phyloP scores from a whole-genome alignment of 2,797 vertebrate species.

The Babyrousa celebensis region DNA sequence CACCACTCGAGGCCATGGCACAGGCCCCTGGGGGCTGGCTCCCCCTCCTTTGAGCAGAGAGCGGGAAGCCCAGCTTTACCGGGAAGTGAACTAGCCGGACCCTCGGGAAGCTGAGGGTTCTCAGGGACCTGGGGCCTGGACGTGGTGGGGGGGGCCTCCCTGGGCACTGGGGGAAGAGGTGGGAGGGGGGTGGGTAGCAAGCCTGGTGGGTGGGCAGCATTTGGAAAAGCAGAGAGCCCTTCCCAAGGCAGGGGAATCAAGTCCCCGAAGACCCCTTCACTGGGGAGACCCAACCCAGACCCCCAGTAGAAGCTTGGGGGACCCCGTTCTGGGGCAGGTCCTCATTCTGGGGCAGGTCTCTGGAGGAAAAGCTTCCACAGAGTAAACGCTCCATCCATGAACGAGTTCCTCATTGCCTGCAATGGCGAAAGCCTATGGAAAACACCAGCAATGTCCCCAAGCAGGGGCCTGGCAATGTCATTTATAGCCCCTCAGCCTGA shows the following conservation, averaged over 20 bases:
- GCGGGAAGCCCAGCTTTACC: rapidly evolving
- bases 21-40: rapidly evolving
- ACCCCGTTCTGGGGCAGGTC: not conserved
- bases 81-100: not conserved
- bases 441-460: not conserved
- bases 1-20: rapidly evolving
- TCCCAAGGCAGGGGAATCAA: not conserved
- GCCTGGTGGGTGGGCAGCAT: not conserved
- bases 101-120: not conserved
- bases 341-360: not conserved
- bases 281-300: not conserved
- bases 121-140: not conserved
- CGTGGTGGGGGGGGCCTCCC: not conserved
- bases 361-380: not conserved
- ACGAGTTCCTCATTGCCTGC: not conserved
- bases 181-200: rapidly evolving
- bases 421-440: not conserved
- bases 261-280: not conserved
- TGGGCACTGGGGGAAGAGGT: not conserved
- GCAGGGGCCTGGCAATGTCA: not conserved
- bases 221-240: not conserved
- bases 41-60: not conserved
- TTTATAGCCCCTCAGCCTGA: rapidly evolving
- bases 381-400: rapidly evolving
- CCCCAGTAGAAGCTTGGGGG: not conserved